A percentile compares a stretch with the other conserved stretches of the same genome.
Conservation (phyloP, 2,797 vertebrate genomes). For the Myripristis murdjan region DNA sequence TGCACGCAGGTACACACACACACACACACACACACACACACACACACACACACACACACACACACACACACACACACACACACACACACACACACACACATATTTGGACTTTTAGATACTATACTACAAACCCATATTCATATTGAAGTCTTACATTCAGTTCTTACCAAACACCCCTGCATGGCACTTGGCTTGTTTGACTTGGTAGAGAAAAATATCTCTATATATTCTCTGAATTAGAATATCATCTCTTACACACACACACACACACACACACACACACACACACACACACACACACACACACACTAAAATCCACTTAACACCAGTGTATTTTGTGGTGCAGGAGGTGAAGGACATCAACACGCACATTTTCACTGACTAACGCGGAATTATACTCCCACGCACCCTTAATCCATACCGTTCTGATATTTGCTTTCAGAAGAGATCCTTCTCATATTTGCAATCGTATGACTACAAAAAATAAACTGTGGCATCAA, state of each 20-base stretch:
- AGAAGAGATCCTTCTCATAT: constrained; percentile 72
- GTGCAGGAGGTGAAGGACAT: constrained; percentile 36
- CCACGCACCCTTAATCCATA: constrained; percentile 64
- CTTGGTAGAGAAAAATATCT: constrained; percentile 31
- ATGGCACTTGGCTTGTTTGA: constrained; percentile 49
- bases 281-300: constrained; percentile 10
- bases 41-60: constrained; percentile 8
- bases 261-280: constrained; percentile 3
- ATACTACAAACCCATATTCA: neutral
- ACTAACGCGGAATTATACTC: constrained; percentile 45
- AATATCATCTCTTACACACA: constrained; percentile 37
- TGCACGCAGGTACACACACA: constrained; percentile 13
- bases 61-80: neutral
- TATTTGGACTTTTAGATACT: neutral
- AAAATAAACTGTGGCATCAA: constrained; percentile 78
- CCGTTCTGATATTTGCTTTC: constrained; percentile 75
- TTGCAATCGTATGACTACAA: constrained; percentile 68
- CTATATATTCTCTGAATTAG: constrained; percentile 21
- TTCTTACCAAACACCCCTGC: neutral
- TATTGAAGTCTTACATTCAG: constrained; percentile 27
- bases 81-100: neutral
- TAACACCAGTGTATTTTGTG: constrained; percentile 34
- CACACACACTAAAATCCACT: constrained; percentile 37
- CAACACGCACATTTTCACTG: constrained; percentile 46
- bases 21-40: neutral